Evolutionary conservation across 2,113 vertebrate genomes (phyloP).

Genomic region (Ptilorrhoa leucosticta): DNA sequence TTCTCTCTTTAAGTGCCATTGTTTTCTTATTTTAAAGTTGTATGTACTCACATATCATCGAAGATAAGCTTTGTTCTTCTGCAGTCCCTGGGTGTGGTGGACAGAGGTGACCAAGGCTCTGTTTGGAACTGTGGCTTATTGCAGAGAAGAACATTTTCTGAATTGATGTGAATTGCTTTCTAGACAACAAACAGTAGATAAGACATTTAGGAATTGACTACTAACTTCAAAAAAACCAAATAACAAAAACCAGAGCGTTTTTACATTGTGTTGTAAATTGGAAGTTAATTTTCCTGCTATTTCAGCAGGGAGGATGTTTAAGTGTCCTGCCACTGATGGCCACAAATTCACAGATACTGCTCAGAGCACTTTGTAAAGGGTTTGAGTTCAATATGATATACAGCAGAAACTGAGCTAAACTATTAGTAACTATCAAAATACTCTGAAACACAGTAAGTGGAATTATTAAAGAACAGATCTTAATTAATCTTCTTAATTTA

Average conservation of each 20-base stretch:
- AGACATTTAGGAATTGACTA: slow-evolving; percentile 25
- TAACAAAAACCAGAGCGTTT: neutral
- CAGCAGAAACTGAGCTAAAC: neutral
- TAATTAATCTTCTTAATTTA: no score
- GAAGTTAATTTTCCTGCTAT: neutral
- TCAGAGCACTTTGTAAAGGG: neutral
- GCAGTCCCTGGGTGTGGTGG: slow-evolving; percentile 69
- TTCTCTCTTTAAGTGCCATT: neutral
- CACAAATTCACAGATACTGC: neutral
- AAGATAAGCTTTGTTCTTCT: slow-evolving; percentile 76
- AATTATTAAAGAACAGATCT: neutral
- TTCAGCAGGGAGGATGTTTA: neutral
- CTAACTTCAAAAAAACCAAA: neutral
- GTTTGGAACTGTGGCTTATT: slow-evolving; percentile 71
- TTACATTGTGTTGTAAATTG: neutral
- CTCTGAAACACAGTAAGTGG: neutral
- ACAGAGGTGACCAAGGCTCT: slow-evolving; percentile 70
- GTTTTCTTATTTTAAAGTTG: neutral
- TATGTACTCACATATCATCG: slow-evolving; percentile 77
- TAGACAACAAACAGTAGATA: slow-evolving; percentile 58
- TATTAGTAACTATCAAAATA: neutral
- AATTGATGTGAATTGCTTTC: slow-evolving; percentile 70
- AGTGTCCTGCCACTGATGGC: neutral
- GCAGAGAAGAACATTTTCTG: slow-evolving; percentile 67
- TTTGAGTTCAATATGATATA: neutral